phyloP scores from a whole-genome alignment of 2,888 invertebrate genomes.

The Trypoxylon attenuatum region DNA sequence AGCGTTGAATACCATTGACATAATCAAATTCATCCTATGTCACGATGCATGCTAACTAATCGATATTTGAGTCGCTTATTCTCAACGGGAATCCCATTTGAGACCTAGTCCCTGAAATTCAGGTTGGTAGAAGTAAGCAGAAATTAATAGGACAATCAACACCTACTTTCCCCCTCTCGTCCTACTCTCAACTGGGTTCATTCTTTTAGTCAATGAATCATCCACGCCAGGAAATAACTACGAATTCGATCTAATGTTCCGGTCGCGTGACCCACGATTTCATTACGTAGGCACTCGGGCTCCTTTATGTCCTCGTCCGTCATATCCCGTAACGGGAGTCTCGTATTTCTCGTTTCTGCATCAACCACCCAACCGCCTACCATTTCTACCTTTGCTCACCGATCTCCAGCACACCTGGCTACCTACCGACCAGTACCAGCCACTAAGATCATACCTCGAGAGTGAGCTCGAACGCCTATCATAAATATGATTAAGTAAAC shows the following conservation, averaged over 20 bases:
- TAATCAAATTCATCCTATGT: conserved; percentile 17
- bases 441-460: no score
- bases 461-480: not conserved
- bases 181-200: no score
- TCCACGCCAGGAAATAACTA: conserved; percentile 40
- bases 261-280: conserved; percentile 59
- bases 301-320: conserved; percentile 50
- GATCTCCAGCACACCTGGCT: conserved; percentile 14
- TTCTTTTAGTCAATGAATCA: conserved; percentile 26
- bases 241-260: conserved; percentile 44
- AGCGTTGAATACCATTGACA: conserved; percentile 3
- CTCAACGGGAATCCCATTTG: not conserved
- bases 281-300: conserved; percentile 45
- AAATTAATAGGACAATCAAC: conserved; percentile 23
- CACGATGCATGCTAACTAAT: no score
- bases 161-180: not conserved
- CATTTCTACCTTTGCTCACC: conserved; percentile 3
- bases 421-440: not conserved
- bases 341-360: conserved; percentile 51
- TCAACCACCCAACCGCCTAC: conserved; percentile 23
- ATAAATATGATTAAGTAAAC: no score
- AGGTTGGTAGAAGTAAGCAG: not conserved
- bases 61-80: no score
- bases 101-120: not conserved
- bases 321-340: conserved; percentile 40